Evolutionary conservation across 2,797 vertebrate genomes (phyloP).

Genomic region (Somateria mollissima): DNA sequence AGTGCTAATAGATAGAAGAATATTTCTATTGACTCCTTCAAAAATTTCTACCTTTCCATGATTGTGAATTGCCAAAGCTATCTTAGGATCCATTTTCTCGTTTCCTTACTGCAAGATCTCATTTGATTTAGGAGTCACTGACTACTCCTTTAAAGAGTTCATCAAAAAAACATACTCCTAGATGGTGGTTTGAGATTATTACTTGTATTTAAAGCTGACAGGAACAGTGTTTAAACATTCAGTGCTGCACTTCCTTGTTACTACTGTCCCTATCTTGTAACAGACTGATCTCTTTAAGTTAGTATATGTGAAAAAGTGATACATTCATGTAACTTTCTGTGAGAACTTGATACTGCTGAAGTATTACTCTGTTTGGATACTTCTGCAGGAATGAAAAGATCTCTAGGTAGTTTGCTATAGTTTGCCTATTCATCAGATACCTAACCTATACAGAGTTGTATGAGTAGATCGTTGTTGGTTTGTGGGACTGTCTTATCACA

Average conservation of each 20-base stretch:
- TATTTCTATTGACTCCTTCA: background rate
- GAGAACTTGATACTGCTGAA: background rate
- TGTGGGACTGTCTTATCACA: background rate
- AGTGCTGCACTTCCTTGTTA: background rate
- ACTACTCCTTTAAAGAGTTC: background rate
- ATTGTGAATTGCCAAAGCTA: background rate
- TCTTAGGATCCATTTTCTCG: background rate
- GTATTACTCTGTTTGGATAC: background rate
- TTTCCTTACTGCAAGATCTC: background rate
- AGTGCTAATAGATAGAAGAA: background rate
- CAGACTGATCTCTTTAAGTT: background rate
- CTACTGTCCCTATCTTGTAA: background rate
- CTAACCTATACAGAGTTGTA: rapidly evolving
- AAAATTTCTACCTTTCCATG: background rate
- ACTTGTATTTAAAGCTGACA: background rate
- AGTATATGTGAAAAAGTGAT: background rate
- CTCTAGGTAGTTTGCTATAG: rapidly evolving
- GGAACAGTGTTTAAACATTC: background rate
- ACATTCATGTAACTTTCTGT: background rate
- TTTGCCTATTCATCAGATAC: background rate
- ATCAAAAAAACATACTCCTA: background rate
- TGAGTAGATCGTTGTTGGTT: background rate
- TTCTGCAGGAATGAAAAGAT: background rate
- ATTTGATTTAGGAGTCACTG: background rate
- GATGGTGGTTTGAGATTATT: background rate